Percentiles rank a stretch among this genome's conserved stretches.
Evolutionary conservation across 2,113 vertebrate species (phyloP).

Genomic region (Onychostruthus taczanowskii): DNA sequence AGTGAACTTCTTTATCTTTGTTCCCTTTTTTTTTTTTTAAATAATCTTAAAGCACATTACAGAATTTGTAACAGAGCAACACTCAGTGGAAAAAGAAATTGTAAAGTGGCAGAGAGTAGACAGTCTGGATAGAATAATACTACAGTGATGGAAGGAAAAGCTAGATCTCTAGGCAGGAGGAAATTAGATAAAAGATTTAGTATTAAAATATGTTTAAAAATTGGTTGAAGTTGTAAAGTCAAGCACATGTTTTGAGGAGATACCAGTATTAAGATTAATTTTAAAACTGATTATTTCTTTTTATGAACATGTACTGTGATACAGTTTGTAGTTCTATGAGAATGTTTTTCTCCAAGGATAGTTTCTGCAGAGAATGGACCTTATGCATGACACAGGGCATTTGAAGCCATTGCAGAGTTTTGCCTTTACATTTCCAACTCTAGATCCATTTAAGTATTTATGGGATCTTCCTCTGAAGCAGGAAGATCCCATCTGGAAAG

Average conservation of each 20-base stretch:
- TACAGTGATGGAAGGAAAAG: not conserved
- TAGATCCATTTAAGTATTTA: not conserved
- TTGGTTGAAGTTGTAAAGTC: not conserved
- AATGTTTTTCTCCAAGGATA: not conserved
- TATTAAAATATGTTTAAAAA: not conserved
- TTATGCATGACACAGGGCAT: fast-evolving
- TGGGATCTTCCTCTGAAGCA: not conserved
- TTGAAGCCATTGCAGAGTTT: not conserved
- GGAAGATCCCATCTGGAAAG: no score
- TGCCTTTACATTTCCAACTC: not conserved
- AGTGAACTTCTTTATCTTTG: not conserved
- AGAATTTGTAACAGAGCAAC: not conserved
- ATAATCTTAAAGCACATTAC: not conserved
- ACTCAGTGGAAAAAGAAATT: not conserved
- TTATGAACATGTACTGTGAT: not conserved
- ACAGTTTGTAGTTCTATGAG: not conserved
- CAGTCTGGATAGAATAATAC: not conserved
- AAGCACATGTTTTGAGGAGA: not conserved
- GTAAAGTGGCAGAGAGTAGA: not conserved
- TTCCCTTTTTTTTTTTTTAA: not conserved
- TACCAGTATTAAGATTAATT: not conserved
- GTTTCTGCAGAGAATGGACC: not conserved
- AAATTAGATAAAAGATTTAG: not conserved
- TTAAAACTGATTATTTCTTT: not conserved
- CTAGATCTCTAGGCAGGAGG: not conserved